Conservation (phyloP, 1,140 invertebrate species). For the Temnothorax longispinosus region DNA sequence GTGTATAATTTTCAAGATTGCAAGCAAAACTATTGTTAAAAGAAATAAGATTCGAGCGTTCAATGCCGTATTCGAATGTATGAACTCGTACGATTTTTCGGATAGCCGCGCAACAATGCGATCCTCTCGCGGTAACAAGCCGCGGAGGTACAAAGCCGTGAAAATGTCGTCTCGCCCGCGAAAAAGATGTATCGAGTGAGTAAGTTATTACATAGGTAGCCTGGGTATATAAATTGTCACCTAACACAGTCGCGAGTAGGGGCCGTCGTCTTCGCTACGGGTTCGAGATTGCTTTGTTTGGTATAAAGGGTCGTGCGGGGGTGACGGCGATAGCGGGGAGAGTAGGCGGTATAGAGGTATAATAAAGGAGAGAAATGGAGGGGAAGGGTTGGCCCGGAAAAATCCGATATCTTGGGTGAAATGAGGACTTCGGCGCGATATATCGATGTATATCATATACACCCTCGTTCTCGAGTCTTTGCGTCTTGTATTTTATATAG, state of each 20-base stretch:
- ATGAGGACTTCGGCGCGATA: slow-evolving; percentile 72
- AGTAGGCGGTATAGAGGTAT: slow-evolving; percentile 60
- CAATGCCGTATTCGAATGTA: not conserved
- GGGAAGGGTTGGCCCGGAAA: slow-evolving; percentile 51
- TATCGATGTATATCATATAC: slow-evolving; percentile 71
- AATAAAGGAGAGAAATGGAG: slow-evolving; percentile 66
- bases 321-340: slow-evolving; percentile 54
- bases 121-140: slow-evolving; percentile 65
- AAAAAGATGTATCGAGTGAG: slow-evolving; percentile 84
- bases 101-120: slow-evolving; percentile 23
- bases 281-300: slow-evolving; percentile 84
- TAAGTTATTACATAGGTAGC: slow-evolving; percentile 81
- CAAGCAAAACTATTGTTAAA: not conserved
- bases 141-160: slow-evolving; percentile 59
- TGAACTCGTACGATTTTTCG: slow-evolving; percentile 20
- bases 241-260: slow-evolving; percentile 82
- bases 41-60: not conserved
- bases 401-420: slow-evolving; percentile 77
- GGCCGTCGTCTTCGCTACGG: slow-evolving; percentile 75
- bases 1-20: not conserved
- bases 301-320: slow-evolving; percentile 78
- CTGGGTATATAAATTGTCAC: slow-evolving; percentile 84
- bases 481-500: slow-evolving; percentile 38
- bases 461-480: slow-evolving; percentile 40
- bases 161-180: slow-evolving; percentile 71